Evolutionary conservation across 2,797 vertebrate genomes (phyloP).

Genomic region (Columba guinea): DNA sequence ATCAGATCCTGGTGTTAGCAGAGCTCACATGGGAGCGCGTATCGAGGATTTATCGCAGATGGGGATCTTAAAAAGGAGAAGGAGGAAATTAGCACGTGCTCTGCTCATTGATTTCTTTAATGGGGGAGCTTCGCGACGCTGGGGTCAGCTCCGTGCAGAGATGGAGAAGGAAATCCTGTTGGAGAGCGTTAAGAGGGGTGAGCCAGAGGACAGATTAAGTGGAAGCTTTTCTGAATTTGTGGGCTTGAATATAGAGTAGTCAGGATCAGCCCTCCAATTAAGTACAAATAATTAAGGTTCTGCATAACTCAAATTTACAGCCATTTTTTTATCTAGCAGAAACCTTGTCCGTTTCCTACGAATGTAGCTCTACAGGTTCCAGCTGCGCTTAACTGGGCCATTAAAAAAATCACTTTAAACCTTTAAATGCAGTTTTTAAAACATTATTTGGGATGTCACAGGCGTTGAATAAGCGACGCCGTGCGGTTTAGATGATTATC

Average conservation of each 20-base stretch:
- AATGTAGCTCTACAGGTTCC: rapidly evolving
- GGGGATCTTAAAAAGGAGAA: neutral
- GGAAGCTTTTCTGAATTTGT: neutral
- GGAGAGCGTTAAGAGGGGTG: neutral
- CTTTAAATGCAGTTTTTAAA: neutral
- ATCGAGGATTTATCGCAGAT: neutral
- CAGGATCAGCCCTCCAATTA: neutral
- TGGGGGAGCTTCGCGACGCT: neutral
- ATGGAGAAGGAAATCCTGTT: neutral
- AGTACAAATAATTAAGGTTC: neutral
- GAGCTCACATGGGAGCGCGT: rapidly evolving
- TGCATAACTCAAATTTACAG: neutral
- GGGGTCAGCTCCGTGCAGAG: neutral
- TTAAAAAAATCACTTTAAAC: neutral
- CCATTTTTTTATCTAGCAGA: neutral
- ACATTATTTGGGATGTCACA: neutral
- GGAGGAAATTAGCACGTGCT: constrained; percentile 19
- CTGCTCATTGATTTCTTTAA: constrained; percentile 28
- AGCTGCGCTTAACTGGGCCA: neutral
- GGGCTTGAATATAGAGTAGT: neutral
- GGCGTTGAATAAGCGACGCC: neutral
- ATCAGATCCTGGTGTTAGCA: neutral
- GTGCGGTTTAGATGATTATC: neutral
- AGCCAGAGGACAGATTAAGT: neutral
- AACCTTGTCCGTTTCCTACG: rapidly evolving